Base-by-base conservation (phyloP, 2,888 invertebrate species). In the Drosophila borealis region DNA sequence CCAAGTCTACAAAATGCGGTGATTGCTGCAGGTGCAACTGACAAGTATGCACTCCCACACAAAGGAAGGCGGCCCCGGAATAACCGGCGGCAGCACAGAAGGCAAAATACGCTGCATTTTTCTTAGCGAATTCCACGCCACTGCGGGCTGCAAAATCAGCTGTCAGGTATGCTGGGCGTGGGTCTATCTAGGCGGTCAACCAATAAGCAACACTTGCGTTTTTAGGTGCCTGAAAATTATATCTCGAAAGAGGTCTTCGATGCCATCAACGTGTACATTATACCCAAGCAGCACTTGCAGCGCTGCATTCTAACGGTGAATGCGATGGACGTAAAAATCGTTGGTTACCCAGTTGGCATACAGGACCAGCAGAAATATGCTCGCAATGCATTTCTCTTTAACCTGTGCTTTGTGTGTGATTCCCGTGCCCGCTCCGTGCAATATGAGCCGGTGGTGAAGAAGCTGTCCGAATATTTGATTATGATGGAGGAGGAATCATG, bases 331-430 rank as follows among this genome's bases (percentile, higher is more conserved):
- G 96, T 96, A 88, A 98, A 98, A 93, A 97, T 98, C 78, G 94
- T 98, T 14, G 98, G 98, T 0, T 98, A 97, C 92, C 98, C 98
- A 0, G 96, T 98, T 42, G 94, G 96, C 45, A 98, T 99, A 65
- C 96, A 97, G 83, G 96, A 97, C 83, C 95, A 96, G 92, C 95
- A 96, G 53, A 96, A 97, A 88, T 99, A 99, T 93, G 96, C 96
- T 13, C 94, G 99, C 57, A 99, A 99, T 93, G 97, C 97, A n/a
- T 97, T 97, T 88, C 96, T 98, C 71, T 99, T 99, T 93, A 99
- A 99, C 93, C 93, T 98, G 34, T 98, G 98, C 92, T 98, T 99
- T 91, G 98, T 98, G 0, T 98, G 98, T 90, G 97, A 98, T 90
- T 96, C 97, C 55, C 95, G 96, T 93, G 96, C 97, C 0, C 94